Evolutionary conservation across 1,140 invertebrate species (phyloP).

Genomic region (Zaprionus camerounensis): DNA sequence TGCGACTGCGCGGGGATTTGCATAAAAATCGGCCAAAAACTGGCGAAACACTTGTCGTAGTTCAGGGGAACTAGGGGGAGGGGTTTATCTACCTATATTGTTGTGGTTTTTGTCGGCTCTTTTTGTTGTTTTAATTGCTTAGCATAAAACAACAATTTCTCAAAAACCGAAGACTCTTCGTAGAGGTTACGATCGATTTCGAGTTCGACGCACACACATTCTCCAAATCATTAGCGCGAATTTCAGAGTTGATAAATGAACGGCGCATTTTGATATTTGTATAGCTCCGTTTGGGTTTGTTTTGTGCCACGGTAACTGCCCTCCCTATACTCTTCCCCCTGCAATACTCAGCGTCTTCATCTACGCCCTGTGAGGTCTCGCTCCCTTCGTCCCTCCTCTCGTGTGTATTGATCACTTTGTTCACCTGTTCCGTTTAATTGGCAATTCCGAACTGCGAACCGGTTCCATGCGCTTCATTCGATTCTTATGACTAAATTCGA

Average conservation of each 20-base stretch:
- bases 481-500: slow-evolving; percentile 60
- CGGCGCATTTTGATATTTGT: slow-evolving; percentile 37
- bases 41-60: slow-evolving; percentile 20
- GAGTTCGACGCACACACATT: slow-evolving; percentile 34
- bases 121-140: slow-evolving; percentile 51
- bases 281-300: slow-evolving; percentile 5
- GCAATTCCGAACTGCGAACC: slow-evolving; percentile 28
- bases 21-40: slow-evolving; percentile 48
- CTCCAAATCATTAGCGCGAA: slow-evolving; percentile 66
- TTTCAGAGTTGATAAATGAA: slow-evolving; percentile 50
- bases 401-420: slow-evolving; percentile 38
- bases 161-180: slow-evolving; percentile 42
- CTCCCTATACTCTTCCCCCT: neutral
- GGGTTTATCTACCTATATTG: slow-evolving; percentile 1
- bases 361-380: slow-evolving; percentile 1
- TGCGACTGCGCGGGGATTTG: slow-evolving; percentile 30
- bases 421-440: slow-evolving; percentile 77
- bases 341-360: neutral
- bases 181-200: neutral
- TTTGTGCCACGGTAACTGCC: neutral
- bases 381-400: slow-evolving; percentile 4
- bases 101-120: slow-evolving; percentile 25
- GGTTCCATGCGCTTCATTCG: slow-evolving; percentile 36
- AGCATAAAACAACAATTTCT: slow-evolving; percentile 74
- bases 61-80: neutral